phyloP scores from a whole-genome alignment of 2,888 invertebrate species.

The Argyresthia goedartella region DNA sequence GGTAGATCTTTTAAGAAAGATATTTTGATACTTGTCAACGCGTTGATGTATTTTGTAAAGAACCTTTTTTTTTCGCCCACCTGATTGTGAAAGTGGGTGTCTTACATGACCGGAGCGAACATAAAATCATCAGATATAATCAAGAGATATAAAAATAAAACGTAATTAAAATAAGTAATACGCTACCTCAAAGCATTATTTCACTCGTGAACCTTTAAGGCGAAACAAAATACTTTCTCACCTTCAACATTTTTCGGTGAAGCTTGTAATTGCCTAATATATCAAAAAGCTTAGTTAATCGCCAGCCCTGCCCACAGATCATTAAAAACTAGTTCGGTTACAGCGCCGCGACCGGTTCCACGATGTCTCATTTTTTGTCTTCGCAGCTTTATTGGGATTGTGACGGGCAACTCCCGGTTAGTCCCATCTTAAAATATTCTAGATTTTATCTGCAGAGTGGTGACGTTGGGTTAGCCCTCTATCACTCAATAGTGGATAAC shows the following conservation, averaged over 20 bases:
- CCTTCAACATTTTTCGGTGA: background rate
- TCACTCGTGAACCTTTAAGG: background rate
- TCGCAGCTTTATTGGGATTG: background rate
- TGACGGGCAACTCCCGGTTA: background rate
- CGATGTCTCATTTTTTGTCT: constrained; percentile 4
- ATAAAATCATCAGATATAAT: too few relatives aligned
- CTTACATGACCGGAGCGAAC: too few relatives aligned
- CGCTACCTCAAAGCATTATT: background rate
- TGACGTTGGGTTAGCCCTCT: too few relatives aligned
- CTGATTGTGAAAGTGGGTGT: too few relatives aligned
- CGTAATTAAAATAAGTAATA: too few relatives aligned
- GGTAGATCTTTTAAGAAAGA: too few relatives aligned
- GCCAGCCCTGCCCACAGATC: constrained; percentile 18
- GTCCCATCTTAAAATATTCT: background rate
- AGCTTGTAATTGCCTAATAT: background rate
- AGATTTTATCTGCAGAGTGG: too few relatives aligned
- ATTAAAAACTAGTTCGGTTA: constrained; percentile 50
- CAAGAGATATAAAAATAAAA: too few relatives aligned
- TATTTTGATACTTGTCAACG: too few relatives aligned
- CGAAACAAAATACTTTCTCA: background rate
- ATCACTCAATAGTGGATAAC: too few relatives aligned
- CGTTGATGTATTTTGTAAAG: too few relatives aligned
- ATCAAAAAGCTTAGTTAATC: background rate
- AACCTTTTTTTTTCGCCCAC: too few relatives aligned
- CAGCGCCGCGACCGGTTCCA: constrained; percentile 20